Evolutionary conservation across 2,113 vertebrate genomes (phyloP), one percentile per base, ranked within the genome.

Genomic region (Leptobrachium ailaonicum): DNA sequence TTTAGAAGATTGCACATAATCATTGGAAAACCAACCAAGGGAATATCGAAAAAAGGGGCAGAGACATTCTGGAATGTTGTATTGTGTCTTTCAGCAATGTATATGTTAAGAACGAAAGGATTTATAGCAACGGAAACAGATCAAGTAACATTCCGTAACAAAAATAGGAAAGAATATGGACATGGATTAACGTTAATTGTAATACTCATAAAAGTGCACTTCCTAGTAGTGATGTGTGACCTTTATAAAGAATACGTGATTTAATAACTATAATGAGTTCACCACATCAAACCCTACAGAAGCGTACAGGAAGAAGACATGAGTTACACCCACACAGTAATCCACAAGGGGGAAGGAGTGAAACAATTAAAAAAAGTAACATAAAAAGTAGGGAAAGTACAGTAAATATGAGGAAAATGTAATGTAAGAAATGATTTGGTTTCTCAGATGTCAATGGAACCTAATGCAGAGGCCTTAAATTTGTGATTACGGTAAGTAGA

Each of bases 301-400:
- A 47, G 50, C 1, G 56, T 58, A 43, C 44, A 69, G 75, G 66
- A 71, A 77, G 13, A 70, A 45, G 54, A 47, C 41, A 42, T 40
- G 56, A 78, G 76, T 58, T 77, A 78, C 56, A 41, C 69, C 32
- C 69, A 66, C 77, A 32, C 32, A 66, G n/a, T 72, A 40, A 77
- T 71, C 67, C 54, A 40, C n/a, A n/a, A 44, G 41, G 9, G 66
- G 66, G 43, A 41, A 67, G 12, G 66, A 11, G 13, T 50, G 56
- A 70, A 68, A 66, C 50, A 72, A 79, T 79, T 79, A 71, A 60
- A 42, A 60, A 68, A 68, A 66, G 66, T 67, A 77, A 69, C 50
- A 41, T 76, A 42, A 76, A 69, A 44, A 56, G 53, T 77, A 66
- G 68, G 75, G 50, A 77, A 50, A 77, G 20, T 13, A 58, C 66